These are phyloP conservation scores for Oncopodura yosiiana DNA, from an alignment of 1,140 invertebrate species.

Conservation along the genomic window DNA sequence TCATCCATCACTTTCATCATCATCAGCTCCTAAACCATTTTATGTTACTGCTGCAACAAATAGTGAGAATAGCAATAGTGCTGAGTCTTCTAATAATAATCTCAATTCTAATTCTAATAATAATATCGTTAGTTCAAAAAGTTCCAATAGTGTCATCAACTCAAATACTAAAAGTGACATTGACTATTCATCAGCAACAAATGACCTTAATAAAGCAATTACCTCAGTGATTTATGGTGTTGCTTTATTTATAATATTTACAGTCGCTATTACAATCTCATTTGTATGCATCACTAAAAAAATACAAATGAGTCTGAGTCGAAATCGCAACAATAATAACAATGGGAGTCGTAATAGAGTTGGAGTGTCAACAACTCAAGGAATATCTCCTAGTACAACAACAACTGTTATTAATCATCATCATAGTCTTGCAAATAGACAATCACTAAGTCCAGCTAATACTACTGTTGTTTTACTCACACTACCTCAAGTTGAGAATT, in stretches of 20 bases:
- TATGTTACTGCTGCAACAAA: too few relatives aligned
- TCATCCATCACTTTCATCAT: too few relatives aligned
- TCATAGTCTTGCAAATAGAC: not conserved
- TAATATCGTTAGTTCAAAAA: too few relatives aligned
- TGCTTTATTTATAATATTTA: constrained; percentile 22
- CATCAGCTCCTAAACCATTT: too few relatives aligned
- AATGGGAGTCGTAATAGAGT: not conserved
- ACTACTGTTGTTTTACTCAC: constrained; percentile 20
- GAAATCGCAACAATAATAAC: not conserved
- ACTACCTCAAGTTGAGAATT: constrained; percentile 14
- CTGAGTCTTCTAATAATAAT: too few relatives aligned
- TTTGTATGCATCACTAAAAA: constrained; percentile 15
- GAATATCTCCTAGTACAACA: constrained; percentile 13
- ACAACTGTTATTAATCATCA: constrained; percentile 16
- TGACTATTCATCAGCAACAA: constrained; percentile 10
- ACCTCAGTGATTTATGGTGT: constrained; percentile 24
- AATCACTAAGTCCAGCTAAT: constrained; percentile 8
- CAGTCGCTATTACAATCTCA: constrained; percentile 17
- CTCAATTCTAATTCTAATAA: too few relatives aligned
- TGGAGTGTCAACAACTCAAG: not conserved
- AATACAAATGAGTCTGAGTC: constrained; percentile 15
- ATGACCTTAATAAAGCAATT: constrained; percentile 19
- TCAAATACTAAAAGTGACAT: not conserved
- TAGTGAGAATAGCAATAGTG: too few relatives aligned
- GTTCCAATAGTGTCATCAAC: not conserved